Base-by-base conservation (phyloP, 2,113 vertebrate species). In the Gavialis gangeticus region DNA sequence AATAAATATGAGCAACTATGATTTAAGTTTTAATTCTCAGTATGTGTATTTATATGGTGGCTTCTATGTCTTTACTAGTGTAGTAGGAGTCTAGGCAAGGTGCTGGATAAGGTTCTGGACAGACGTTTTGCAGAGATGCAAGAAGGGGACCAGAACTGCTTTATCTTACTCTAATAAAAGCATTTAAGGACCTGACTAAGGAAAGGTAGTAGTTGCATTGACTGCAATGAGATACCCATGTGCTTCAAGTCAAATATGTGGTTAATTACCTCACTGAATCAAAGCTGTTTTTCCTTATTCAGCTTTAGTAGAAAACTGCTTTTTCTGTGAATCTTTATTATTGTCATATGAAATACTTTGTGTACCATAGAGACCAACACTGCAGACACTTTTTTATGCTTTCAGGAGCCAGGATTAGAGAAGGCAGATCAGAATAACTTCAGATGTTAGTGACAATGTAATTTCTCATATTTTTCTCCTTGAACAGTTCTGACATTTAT, bases 11-110 rank as follows among this genome's bases (percentile, higher is more conserved):
- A 82, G 84, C 59, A 94, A 19, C 67, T 94, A 71, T 73, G 37
- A 79, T 87, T 90, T 58, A 87, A 87, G 56, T 55, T 64, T 5
- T 73, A 3, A 83, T 94, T 75, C 55, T 76, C 87, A 84, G 73
- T 84, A 87, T 0, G 0, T 54, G 2, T 9, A 28, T 60, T 75
- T 69, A 59, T 16, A 2, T 59, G 63, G n/a, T 56, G 5, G 10
- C 79, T 85, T 83, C 57, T 80, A n/a, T 34, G 34, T 76, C 34
- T 63, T 15, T 76, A 3, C 30, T 71, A 60, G 30, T 22, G 37
- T 37, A 21, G 0, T 2, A 34, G 60, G 4, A 8, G 91, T 84
- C 60, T 60, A 34, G 86, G 88, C 19, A 75, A 0, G 0, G 19
- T 81, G 67, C 34, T 73, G 19, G 69, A 22, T 24, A 14, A 24